A percentile compares a stretch with the other conserved stretches of the same genome.
Conservation (phyloP, 2,888 invertebrate species). For the Limnephilus rhombicus region DNA sequence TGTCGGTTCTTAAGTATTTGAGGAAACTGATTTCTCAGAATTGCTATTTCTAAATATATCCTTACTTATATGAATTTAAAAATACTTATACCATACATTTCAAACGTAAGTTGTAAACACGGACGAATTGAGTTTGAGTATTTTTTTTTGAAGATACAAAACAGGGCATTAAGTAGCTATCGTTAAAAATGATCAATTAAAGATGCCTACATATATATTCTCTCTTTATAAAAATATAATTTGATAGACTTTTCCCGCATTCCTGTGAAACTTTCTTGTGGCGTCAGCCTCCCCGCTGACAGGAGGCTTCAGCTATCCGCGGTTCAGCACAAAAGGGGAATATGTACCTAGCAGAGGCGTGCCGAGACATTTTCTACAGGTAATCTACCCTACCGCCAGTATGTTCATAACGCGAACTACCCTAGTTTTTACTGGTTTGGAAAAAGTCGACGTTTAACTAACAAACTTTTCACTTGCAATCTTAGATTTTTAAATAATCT, state of each 20-base stretch:
- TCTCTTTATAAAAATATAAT: no score
- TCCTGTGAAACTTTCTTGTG: neutral
- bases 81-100: neutral
- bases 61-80: neutral
- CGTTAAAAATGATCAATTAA: no score
- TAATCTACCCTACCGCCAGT: neutral
- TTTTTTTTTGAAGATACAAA: no score
- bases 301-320: slow-evolving; percentile 26
- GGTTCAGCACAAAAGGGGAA: slow-evolving; percentile 31
- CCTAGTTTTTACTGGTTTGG: no score
- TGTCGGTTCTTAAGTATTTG: no score
- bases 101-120: neutral
- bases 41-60: neutral
- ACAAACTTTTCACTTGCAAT: no score
- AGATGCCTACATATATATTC: no score
- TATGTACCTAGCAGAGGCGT: neutral
- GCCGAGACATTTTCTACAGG: neutral
- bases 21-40: neutral
- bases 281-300: slow-evolving; percentile 46
- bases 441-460: no score
- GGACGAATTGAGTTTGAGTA: no score
- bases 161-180: no score
- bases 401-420: no score
- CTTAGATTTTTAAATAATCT: no score
- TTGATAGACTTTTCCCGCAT: neutral